These are phyloP conservation scores for Hippoglossus stenolepis DNA, from an alignment of 2,113 vertebrate species.

Conservation along the genomic window DNA sequence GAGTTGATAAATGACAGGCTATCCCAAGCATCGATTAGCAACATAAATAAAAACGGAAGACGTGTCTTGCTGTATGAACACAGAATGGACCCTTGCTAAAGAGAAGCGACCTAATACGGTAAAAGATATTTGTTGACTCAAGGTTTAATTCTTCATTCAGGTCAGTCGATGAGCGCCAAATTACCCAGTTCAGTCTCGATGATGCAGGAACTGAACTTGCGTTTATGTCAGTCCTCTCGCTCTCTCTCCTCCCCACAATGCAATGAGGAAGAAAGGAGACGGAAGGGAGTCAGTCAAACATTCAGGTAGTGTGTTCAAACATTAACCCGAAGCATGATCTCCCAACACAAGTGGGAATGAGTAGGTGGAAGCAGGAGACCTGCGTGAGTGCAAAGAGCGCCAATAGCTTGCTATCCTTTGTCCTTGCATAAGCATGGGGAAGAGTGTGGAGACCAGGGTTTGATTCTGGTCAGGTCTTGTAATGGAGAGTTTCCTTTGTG, in stretches of 20 bases:
- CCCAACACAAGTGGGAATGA: slow-evolving; percentile 31
- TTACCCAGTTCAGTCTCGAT: slow-evolving; percentile 1
- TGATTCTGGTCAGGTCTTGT: slow-evolving; percentile 30
- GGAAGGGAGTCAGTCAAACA: slow-evolving; percentile 19
- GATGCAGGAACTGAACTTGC: slow-evolving; percentile 3
- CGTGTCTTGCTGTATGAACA: slow-evolving; percentile 34
- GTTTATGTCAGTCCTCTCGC: neutral
- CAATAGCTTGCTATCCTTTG: slow-evolving; percentile 15
- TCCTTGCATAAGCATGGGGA: slow-evolving; percentile 37
- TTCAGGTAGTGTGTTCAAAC: slow-evolving; percentile 39
- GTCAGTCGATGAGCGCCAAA: slow-evolving; percentile 15
- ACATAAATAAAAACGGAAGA: slow-evolving; percentile 70
- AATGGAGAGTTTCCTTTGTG: slow-evolving; percentile 47
- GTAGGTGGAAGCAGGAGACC: slow-evolving; percentile 21
- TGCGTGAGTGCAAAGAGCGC: slow-evolving; percentile 38
- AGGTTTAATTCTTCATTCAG: slow-evolving; percentile 56
- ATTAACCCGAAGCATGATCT: slow-evolving; percentile 28
- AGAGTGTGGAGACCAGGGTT: slow-evolving; percentile 23
- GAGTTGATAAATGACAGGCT: slow-evolving; percentile 58
- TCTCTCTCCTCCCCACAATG: slow-evolving; percentile 32
- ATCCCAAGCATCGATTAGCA: slow-evolving; percentile 39
- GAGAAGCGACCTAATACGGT: slow-evolving; percentile 26
- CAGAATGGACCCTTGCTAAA: slow-evolving; percentile 42
- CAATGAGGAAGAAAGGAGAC: slow-evolving; percentile 27
- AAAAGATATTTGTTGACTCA: slow-evolving; percentile 14